phyloP scores from a whole-genome alignment of 2,113 vertebrate genomes.

The Tyto alba region DNA sequence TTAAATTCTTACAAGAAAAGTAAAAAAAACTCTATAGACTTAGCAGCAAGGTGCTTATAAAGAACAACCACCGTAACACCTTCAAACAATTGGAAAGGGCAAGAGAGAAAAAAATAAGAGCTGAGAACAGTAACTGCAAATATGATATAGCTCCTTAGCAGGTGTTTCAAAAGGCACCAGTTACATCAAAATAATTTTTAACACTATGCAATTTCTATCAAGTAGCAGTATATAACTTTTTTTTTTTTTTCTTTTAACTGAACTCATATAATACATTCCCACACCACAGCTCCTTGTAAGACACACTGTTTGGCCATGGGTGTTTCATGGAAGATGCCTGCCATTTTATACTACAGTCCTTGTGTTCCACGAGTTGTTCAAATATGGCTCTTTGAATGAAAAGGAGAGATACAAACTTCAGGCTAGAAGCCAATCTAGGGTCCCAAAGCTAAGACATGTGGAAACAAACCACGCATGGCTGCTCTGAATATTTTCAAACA shows the following conservation, averaged over 20 bases:
- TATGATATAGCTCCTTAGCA: not conserved
- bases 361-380: not conserved
- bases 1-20: not conserved
- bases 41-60: not conserved
- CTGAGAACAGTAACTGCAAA: not conserved
- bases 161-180: not conserved
- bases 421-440: not conserved
- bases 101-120: not conserved
- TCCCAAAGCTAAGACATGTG: not conserved
- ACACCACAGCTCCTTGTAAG: not conserved
- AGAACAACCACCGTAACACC: not conserved
- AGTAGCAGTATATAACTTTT: not conserved
- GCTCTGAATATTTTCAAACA: slow-evolving; percentile 3
- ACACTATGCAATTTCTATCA: not conserved
- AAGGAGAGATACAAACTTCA: not conserved
- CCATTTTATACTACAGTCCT: not conserved
- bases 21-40: not conserved
- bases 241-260: not conserved
- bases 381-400: not conserved
- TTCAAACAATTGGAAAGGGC: not conserved
- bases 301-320: not conserved
- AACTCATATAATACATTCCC: not conserved
- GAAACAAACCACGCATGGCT: not conserved
- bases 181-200: not conserved
- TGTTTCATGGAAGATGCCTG: accelerated